phyloP scores from a whole-genome alignment of 35 echinoderm and acorn worm species.

The Heliocidaris erythrogramma region DNA sequence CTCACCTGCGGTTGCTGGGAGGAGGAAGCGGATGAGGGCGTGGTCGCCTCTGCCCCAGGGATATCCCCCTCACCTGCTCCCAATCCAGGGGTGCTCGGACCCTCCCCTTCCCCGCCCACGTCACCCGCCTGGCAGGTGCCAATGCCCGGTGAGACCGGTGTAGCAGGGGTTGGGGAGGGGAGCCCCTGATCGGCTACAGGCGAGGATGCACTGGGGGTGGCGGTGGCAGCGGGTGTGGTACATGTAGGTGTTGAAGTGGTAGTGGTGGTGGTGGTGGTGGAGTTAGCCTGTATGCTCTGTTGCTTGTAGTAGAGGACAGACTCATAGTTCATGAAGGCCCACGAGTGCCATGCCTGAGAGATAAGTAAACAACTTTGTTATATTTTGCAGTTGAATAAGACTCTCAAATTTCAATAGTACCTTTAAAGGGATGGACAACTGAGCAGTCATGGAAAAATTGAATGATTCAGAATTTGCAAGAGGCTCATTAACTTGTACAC shows the following conservation, averaged over 20 bases:
- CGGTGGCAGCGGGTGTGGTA: not conserved
- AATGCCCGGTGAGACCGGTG: not conserved
- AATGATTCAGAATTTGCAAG: too few relatives aligned
- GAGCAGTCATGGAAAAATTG: too few relatives aligned
- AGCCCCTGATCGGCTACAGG: constrained; percentile 24
- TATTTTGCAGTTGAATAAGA: not conserved
- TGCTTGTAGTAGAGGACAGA: constrained; percentile 93
- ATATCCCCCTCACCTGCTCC: constrained; percentile 25
- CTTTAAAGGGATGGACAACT: too few relatives aligned
- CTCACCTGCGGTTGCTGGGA: constrained; percentile 30
- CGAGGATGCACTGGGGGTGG: not conserved
- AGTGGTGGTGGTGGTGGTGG: not conserved
- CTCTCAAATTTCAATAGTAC: too few relatives aligned
- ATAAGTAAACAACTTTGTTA: not conserved
- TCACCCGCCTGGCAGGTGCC: constrained; percentile 30
- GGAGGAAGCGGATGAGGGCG: not conserved
- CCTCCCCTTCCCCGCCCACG: constrained; percentile 56
- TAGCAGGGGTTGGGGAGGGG: constrained; percentile 8
- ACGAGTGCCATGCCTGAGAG: constrained; percentile 93
- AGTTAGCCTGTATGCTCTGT: constrained; percentile 23
- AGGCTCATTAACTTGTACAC: too few relatives aligned
- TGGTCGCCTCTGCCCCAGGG: not conserved
- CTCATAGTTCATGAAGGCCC: constrained; percentile 99
- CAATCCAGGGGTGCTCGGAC: not conserved
- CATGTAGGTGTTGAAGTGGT: not conserved